Evolutionary conservation across 1,140 invertebrate species (phyloP), one percentile per base, ranked within the genome.

Genomic region (Zaprionus capensis): DNA sequence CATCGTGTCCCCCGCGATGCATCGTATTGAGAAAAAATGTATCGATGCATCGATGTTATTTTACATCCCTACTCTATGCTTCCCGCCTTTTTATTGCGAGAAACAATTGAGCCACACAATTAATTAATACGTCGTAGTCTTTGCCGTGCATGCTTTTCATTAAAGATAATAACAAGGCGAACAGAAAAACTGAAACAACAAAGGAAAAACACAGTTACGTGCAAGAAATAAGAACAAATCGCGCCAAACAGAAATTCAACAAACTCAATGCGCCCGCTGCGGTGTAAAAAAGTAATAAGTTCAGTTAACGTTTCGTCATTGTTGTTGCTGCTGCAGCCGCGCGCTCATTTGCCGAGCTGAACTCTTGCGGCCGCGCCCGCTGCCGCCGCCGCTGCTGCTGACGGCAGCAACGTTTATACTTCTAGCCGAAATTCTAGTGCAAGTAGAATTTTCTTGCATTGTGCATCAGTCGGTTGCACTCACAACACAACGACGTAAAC

Each of bases 1-100:
- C 41, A 46, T 46, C 41, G 41, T 46, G 6, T n/a, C 17, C 9
- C n/a, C 6, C 41, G 7, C 41, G 41, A 46, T 46, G 41, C 41
- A 46, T 46, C 41, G 41, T 17, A 46, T 17, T 17, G 17, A 46
- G 5, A 46, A 49, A 71, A 71, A 63, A 71, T n/a, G 31, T 34
- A 51, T 51, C 44, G 28, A 31, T 20, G 20, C 15, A 53, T 5
- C 20, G 26, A 15, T 59, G 28, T 51, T 17, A 14, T 64, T 36
- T 71, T 61, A 49, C 68, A 71, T n/a, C 67, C 5, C 36, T 28
- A 26, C 20, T 4, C 3, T 58, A 20, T 9, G 41, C 24, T 77
- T 77, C 75, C 71, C 75, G 75, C 75, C 75, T 74, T 77, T 77
- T 77, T 73, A 61, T 73, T 62, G 51, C 24, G 12, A 65, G 65